Percentiles rank a stretch among this genome's conserved stretches.
Evolutionary conservation across 2,888 invertebrate species (phyloP).

Genomic region (Nomada ruficornis): DNA sequence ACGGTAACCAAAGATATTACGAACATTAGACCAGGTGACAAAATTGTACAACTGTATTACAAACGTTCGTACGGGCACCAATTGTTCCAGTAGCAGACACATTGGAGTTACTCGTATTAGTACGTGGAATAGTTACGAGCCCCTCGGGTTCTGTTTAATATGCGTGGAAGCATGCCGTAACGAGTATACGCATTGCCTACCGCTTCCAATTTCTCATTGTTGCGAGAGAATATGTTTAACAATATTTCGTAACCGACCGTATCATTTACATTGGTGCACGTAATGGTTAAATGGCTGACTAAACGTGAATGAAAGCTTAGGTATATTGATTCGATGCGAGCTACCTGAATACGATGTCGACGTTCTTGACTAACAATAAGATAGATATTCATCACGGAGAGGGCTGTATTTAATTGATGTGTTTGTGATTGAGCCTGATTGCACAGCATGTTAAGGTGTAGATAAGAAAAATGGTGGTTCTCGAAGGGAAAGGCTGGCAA

Average conservation of each 20-base stretch:
- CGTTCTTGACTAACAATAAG: no score
- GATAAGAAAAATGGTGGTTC: background rate
- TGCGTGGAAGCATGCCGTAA: conserved; percentile 35
- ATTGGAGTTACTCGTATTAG: conserved; percentile 13
- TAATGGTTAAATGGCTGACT: background rate
- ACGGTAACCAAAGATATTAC: background rate
- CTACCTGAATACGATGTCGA: no score
- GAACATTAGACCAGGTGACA: conserved; percentile 8
- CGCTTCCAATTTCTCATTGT: conserved; percentile 40
- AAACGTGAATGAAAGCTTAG: background rate
- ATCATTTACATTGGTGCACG: background rate
- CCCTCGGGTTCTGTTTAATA: conserved; percentile 37
- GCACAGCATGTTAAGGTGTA: no score
- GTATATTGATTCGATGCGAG: no score
- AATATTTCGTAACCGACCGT: background rate
- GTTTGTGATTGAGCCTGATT: no score
- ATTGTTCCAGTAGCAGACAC: conserved; percentile 12
- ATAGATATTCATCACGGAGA: no score
- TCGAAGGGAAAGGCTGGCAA: background rate
- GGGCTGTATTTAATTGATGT: no score
- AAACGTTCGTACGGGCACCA: conserved; percentile 17
- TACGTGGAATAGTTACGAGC: conserved; percentile 50
- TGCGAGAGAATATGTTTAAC: background rate
- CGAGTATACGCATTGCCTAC: conserved; percentile 18
- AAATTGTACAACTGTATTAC: conserved; percentile 27